Evolutionary conservation across 2,888 invertebrate species (phyloP), one percentile per base, ranked within the genome.

Genomic region (Syrphus vitripennis): DNA sequence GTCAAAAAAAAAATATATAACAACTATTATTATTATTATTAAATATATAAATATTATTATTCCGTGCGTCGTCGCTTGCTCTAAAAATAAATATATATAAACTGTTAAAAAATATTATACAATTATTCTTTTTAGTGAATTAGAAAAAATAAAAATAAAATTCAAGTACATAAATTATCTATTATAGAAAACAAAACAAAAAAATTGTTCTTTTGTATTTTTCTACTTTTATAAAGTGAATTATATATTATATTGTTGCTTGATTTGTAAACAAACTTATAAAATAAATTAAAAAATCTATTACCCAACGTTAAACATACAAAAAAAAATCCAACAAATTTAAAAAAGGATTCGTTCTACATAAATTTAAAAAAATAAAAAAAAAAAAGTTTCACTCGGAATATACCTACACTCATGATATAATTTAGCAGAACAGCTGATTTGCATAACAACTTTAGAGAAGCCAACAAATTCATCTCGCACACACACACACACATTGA

Each of bases 161-260:
- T 63, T 29, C 42, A 2, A 42, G 12, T 63, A 63, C 26, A 63
- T n/a, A 50, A 2, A 50, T 14, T 10, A 3, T 10, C 34, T 5
- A 31, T 5, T 31, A 50, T 12, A 14, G 6, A 65, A 21, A 31
- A 6, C 1, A 21, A 4, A 76, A 65, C 63, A 59, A 82, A 70
- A 48, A 50, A 55, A 70, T 59, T 63, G 81, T 78, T 71, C 61
- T 88, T 88, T 88, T 88, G 88, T 88, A 88, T 88, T 88, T 88
- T 88, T 88, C 88, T 88, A 88, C 88, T 88, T 88, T 87, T 88
- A 87, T 87, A 87, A 78, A 87, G 87, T 87, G 83, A 69, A 63
- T 37, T 61, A 55, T 50, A 50, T 70, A 53, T 42, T 63, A 45
- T 83, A 69, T 80, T 84, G 80, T 76, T 83, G 82, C 76, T 81